Conservation (phyloP, 2,888 invertebrate genomes). For the Diplazon laetatorius region DNA sequence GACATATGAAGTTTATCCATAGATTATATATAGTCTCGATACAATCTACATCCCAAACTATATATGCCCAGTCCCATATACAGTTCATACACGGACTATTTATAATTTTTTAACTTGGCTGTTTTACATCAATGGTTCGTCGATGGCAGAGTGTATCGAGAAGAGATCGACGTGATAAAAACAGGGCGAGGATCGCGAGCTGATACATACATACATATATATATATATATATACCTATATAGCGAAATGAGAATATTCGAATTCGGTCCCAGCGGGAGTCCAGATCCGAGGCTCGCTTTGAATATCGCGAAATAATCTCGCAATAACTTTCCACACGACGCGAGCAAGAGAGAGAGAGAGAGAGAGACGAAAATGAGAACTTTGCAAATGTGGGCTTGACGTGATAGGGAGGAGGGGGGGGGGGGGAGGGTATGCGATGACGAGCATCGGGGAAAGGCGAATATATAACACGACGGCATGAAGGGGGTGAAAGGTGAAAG, state of each 20-base stretch:
- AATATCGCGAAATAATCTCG: slow-evolving; percentile 58
- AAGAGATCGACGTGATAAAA: slow-evolving; percentile 8
- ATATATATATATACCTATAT: too few relatives aligned
- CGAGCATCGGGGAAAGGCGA: slow-evolving; percentile 16
- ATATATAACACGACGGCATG: slow-evolving; percentile 17
- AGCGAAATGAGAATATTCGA: slow-evolving; percentile 47
- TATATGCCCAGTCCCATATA: too few relatives aligned
- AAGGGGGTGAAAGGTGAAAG: slow-evolving; percentile 18
- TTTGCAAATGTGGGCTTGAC: not conserved
- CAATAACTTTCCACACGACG: slow-evolving; percentile 53
- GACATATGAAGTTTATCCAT: too few relatives aligned
- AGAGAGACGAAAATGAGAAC: slow-evolving; percentile 25
- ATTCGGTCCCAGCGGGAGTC: slow-evolving; percentile 20
- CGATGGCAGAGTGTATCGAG: not conserved
- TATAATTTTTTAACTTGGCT: too few relatives aligned
- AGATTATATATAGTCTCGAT: too few relatives aligned
- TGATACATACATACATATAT: too few relatives aligned
- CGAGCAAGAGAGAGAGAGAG: slow-evolving; percentile 20
- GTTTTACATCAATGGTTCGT: not conserved
- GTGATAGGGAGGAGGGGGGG: not conserved
- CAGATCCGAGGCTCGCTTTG: slow-evolving; percentile 36
- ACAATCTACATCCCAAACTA: not conserved
- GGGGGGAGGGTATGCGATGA: not conserved
- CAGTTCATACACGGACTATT: slow-evolving; percentile 3
- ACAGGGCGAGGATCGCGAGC: not conserved